phyloP scores from a whole-genome alignment of 1,140 invertebrate genomes.

The Argopecten irradians region DNA sequence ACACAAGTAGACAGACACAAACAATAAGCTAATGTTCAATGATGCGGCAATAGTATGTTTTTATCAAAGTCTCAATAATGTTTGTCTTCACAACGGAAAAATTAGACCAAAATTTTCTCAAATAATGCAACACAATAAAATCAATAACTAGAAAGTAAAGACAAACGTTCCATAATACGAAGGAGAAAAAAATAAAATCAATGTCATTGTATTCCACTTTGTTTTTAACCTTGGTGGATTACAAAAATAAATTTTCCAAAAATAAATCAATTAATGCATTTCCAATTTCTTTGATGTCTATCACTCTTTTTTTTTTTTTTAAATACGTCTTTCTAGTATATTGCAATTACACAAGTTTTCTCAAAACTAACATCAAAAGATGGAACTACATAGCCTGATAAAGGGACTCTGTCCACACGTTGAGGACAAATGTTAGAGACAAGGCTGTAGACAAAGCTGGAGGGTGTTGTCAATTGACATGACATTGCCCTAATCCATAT shows the following conservation, averaged over 20 bases:
- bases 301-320: too few species aligned
- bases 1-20: neutral
- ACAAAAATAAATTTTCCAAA: too few species aligned
- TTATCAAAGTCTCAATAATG: too few species aligned
- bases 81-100: neutral
- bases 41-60: too few species aligned
- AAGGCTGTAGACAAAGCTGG: neutral
- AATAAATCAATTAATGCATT: too few species aligned
- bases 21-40: neutral
- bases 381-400: too few species aligned
- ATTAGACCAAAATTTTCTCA: neutral
- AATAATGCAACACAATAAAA: neutral
- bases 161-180: neutral
- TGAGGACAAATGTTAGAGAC: neutral
- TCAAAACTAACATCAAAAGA: neutral
- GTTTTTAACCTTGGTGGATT: too few species aligned
- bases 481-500: conserved; percentile 9
- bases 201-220: too few species aligned
- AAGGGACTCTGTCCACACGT: neutral
- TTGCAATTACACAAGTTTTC: neutral
- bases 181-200: neutral
- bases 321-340: too few species aligned
- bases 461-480: neutral
- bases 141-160: neutral
- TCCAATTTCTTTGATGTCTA: neutral